Percentiles rank a stretch among this genome's conserved stretches.
Evolutionary conservation across 2,113 vertebrate species (phyloP).

Genomic region (Perca fluviatilis): DNA sequence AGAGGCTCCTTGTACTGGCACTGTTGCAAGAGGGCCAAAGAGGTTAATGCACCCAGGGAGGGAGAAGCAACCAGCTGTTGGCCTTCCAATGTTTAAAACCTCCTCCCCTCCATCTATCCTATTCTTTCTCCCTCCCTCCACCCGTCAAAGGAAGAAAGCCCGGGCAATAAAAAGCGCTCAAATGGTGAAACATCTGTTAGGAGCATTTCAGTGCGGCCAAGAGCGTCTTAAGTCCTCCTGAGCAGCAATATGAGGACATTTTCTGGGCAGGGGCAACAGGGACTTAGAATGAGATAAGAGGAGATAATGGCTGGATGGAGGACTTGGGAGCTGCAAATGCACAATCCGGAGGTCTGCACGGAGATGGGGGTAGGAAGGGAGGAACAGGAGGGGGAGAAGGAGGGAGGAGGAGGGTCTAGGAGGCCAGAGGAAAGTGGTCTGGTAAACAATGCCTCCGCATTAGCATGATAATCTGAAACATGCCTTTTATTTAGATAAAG

Average conservation of each 20-base stretch:
- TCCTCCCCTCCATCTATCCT: constrained; percentile 54
- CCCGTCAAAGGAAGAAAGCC: constrained; percentile 68
- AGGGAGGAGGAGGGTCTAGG: constrained; percentile 53
- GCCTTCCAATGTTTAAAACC: constrained; percentile 82
- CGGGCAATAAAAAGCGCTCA: constrained; percentile 66
- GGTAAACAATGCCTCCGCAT: constrained; percentile 76
- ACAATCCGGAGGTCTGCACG: constrained; percentile 63
- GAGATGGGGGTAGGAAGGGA: constrained; percentile 44
- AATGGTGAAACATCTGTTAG: constrained; percentile 82
- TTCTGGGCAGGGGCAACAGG: constrained; percentile 65
- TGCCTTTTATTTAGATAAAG: constrained; percentile 74
- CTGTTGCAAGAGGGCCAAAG: constrained; percentile 77
- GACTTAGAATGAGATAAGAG: constrained; percentile 84
- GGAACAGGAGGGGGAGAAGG: constrained; percentile 24
- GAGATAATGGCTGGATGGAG: constrained; percentile 81
- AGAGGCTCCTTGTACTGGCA: constrained; percentile 79
- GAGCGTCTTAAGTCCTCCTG: constrained; percentile 81
- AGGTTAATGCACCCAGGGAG: constrained; percentile 83
- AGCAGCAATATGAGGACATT: constrained; percentile 78
- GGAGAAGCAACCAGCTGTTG: constrained; percentile 82
- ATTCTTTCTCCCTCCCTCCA: constrained; percentile 49
- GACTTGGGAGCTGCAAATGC: constrained; percentile 76
- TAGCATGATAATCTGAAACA: constrained; percentile 77
- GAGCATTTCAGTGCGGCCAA: constrained; percentile 72
- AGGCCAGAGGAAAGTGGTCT: constrained; percentile 71